These are phyloP conservation scores for Brachionus calyciflorus DNA, from an alignment of 1,140 invertebrate genomes.

Conservation along the genomic window DNA sequence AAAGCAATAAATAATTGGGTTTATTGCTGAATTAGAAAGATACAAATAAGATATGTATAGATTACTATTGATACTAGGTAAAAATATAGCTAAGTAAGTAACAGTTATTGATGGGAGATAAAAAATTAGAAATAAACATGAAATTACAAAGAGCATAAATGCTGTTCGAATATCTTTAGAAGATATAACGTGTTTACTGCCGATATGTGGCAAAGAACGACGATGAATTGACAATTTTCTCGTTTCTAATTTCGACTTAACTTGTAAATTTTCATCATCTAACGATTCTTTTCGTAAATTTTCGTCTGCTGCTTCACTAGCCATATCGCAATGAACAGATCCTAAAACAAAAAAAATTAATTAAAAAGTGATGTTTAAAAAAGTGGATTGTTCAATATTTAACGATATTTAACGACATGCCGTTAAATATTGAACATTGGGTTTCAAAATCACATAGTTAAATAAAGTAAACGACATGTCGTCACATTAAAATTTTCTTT, in stretches of 20 bases:
- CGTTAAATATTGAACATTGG: too few relatives aligned
- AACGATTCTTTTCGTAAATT: not conserved
- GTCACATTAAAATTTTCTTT: too few relatives aligned
- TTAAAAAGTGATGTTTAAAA: too few relatives aligned
- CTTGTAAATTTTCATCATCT: not conserved
- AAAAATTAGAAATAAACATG: conserved; percentile 18
- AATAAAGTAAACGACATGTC: too few relatives aligned
- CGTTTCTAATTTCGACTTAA: not conserved
- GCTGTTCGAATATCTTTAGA: conserved; percentile 43
- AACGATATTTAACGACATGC: too few relatives aligned
- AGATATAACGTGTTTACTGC: conserved; percentile 13
- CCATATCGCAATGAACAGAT: too few relatives aligned
- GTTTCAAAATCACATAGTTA: too few relatives aligned
- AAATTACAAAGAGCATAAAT: conserved; percentile 44
- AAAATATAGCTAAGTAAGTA: conserved; percentile 39
- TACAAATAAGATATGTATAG: conserved; percentile 41
- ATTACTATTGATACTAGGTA: not conserved
- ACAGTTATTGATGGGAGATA: conserved; percentile 32
- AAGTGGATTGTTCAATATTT: not conserved
- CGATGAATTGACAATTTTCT: not conserved
- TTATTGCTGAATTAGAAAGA: conserved; percentile 39
- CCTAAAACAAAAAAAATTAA: too few relatives aligned
- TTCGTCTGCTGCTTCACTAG: too few relatives aligned
- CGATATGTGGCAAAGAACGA: not conserved
- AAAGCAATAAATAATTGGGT: conserved; percentile 45